A percentile compares a stretch with the other conserved stretches of the same genome.
phyloP scores from a whole-genome alignment of 2,113 vertebrate genomes.

The Lates calcarifer region DNA sequence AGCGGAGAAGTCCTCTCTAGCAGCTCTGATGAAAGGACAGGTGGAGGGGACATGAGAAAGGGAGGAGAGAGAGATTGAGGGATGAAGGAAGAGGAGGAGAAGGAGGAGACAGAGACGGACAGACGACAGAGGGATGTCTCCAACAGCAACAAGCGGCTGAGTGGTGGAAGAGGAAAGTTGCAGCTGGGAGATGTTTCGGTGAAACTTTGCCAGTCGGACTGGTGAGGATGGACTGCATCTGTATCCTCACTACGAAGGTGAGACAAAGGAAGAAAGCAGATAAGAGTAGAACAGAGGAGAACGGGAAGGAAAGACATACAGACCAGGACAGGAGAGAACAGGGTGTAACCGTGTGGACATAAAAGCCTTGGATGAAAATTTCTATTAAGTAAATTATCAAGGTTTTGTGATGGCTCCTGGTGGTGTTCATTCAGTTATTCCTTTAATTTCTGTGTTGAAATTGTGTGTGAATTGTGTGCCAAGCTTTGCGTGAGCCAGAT shows the following conservation, averaged over 20 bases:
- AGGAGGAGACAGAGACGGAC: constrained; percentile 41
- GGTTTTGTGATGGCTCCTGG: not conserved
- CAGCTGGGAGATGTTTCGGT: constrained; percentile 43
- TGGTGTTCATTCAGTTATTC: not conserved
- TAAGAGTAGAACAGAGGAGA: not conserved
- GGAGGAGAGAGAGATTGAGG: constrained; percentile 49
- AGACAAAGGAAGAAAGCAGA: constrained; percentile 29
- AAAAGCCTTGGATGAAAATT: too few species aligned
- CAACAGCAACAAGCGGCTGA: constrained; percentile 53
- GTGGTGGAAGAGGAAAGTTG: constrained; percentile 41
- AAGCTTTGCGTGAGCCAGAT: not conserved
- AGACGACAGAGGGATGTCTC: constrained; percentile 43
- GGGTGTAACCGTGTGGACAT: too few species aligned
- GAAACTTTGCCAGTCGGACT: constrained; percentile 61
- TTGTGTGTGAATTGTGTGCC: not conserved
- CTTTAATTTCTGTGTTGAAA: not conserved
- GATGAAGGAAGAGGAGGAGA: constrained; percentile 32
- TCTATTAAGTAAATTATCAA: not conserved
- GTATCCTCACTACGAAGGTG: constrained; percentile 82
- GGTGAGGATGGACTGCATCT: constrained; percentile 80
- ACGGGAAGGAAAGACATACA: not conserved
- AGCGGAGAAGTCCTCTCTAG: constrained; percentile 44
- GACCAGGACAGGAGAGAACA: too few species aligned
- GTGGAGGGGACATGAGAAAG: constrained; percentile 58
- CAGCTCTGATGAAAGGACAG: constrained; percentile 51